phyloP scores from a whole-genome alignment of 2,888 invertebrate species.

The Furcula furcula region DNA sequence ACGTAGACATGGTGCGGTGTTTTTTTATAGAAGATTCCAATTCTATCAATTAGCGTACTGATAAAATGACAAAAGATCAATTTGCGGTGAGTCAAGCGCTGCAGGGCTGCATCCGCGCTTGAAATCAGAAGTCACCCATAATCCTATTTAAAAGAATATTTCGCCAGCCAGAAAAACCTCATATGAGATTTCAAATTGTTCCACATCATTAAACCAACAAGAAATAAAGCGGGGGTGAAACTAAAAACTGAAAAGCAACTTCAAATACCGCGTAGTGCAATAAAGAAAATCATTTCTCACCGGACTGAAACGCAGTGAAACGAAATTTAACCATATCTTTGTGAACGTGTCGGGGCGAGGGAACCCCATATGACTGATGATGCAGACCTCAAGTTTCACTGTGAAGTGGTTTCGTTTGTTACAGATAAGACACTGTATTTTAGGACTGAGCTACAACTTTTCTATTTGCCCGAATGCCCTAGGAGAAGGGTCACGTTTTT shows the following conservation, averaged over 20 bases:
- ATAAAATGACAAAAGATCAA: too few species aligned
- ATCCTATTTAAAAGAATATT: not conserved
- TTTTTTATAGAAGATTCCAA: too few species aligned
- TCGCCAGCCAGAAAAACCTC: too few species aligned
- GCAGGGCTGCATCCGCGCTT: too few species aligned
- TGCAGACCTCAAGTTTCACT: conserved; percentile 6
- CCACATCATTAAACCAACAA: conserved; percentile 24
- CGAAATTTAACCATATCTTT: conserved; percentile 33
- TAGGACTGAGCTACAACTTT: too few species aligned
- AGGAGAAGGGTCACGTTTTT: too few species aligned
- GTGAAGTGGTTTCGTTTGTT: conserved; percentile 2
- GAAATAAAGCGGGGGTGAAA: conserved; percentile 4
- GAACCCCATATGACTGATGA: conserved; percentile 39
- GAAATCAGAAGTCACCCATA: too few species aligned
- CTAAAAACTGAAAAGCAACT: conserved; percentile 32
- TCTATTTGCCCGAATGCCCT: too few species aligned
- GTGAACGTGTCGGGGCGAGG: conserved; percentile 26
- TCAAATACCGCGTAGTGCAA: conserved; percentile 33
- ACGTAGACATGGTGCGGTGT: too few species aligned
- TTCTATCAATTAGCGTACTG: too few species aligned
- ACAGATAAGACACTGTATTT: conserved; percentile 7
- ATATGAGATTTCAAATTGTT: conserved; percentile 10
- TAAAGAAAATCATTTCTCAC: conserved; percentile 40
- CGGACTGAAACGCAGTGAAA: conserved; percentile 27
- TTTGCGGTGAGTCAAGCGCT: too few species aligned